Base-by-base conservation (phyloP, 2,113 vertebrate genomes). In the Balaenoptera acutorostrata region DNA sequence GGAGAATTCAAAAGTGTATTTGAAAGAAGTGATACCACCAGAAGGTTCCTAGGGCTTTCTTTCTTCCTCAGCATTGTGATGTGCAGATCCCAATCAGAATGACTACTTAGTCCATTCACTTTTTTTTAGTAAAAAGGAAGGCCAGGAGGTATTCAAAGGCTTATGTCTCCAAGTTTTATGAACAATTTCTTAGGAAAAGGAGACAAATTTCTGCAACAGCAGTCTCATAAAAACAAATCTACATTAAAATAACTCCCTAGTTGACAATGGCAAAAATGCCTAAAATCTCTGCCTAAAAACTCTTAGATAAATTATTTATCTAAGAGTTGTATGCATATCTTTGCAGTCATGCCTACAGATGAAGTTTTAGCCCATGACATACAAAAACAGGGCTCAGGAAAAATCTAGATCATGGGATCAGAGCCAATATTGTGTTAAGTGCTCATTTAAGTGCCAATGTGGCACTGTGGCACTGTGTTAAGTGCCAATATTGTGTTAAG, bases 131-230 rank as follows among this genome's bases (percentile, higher is more conserved):
- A 55, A 96, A 89, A 94, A 92, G 46, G 39, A 88, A 95, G 29
- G 44, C 71, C 39, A 83, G 12, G 41, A 86, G 20, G 49, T 41
- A 74, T 63, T 52, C 91, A 95, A 87, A 91, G 64, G n/a, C 29
- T 90, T 80, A 59, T 83, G 46, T 61, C 59, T 17, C 69, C 69
- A 93, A 89, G 52, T 87, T 97, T 36, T 90, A 46, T 36, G 69
- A 64, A 89, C 8, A 77, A 75, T 85, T 94, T 82, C 59, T 92
- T 93, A 97, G 49, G 41, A 93, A 95, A 93, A 29, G 29, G 27
- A 89, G 69, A 64, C 41, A 93, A 61, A 71, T 72, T 95, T 96
- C 57, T 91, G 15, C 33, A 84, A 36, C 52, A 83, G 71, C 31
- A 96, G 41, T 18, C 57, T 57, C 85, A 80, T 10, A 46, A 69